These are phyloP conservation scores for Parazoanthus darwini DNA, from an alignment of 92 coral and sea anemone genomes.

Conservation along the genomic window DNA sequence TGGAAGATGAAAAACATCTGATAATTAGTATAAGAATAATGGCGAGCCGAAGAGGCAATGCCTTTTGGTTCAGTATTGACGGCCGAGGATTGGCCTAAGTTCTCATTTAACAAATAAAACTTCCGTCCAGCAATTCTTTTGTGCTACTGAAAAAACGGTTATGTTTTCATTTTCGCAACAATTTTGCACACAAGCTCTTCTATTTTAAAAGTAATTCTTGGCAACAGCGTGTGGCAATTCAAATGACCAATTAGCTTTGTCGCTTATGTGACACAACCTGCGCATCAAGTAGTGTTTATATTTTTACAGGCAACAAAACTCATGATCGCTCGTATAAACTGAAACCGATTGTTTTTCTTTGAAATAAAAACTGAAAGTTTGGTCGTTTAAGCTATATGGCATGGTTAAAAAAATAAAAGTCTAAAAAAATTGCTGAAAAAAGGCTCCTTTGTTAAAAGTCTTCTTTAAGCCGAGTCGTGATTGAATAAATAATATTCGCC, in stretches of 20 bases:
- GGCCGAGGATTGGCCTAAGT: neutral
- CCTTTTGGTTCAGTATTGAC: neutral
- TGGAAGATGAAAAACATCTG: conserved; percentile 37
- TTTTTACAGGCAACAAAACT: conserved; percentile 14
- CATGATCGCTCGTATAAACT: conserved; percentile 18
- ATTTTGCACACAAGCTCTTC: conserved; percentile 18
- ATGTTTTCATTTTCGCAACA: conserved; percentile 21
- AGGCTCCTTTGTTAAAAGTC: neutral
- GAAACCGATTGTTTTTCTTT: conserved; percentile 42
- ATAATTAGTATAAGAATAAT: conserved; percentile 30
- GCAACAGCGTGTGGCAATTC: conserved; percentile 40
- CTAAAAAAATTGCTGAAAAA: neutral
- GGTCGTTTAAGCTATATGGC: neutral
- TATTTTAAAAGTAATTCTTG: conserved; percentile 17
- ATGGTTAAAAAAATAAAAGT: neutral
- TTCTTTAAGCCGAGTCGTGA: conserved; percentile 5
- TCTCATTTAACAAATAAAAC: neutral
- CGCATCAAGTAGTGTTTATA: conserved; percentile 28
- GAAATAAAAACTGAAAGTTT: conserved; percentile 18
- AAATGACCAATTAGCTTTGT: conserved; percentile 46
- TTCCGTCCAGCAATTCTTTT: conserved; percentile 11
- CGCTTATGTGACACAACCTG: conserved; percentile 44
- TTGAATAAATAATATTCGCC: conserved; percentile 29
- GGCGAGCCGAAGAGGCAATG: neutral
- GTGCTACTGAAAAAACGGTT: conserved; percentile 22